Evolutionary conservation across 1,140 invertebrate genomes (phyloP), one percentile per base, ranked within the genome.

Genomic region (Drosophila erecta): DNA sequence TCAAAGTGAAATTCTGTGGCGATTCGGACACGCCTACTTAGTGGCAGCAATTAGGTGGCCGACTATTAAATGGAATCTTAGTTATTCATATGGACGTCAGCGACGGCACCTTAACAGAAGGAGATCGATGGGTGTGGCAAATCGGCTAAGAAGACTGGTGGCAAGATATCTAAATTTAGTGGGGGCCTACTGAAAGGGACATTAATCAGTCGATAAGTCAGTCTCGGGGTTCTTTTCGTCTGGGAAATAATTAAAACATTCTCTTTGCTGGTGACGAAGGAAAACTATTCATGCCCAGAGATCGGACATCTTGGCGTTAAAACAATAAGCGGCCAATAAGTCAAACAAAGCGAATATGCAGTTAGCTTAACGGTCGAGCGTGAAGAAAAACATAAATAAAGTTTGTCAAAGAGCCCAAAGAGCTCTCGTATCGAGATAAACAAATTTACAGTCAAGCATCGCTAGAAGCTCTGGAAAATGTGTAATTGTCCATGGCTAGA

Each of bases 321-420:
- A 86, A 86, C 81, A 86, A 87, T 85, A 81, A 86, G 77, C 81
- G 62, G n/a, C 57, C 81, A 85, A 86, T 81, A 87, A 87, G 83
- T 65, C 43, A 65, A 80, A 86, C 81, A 86, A 86, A 86, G 81
- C 83, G 54, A 81, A 86, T 86, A 79, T 86, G 83, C 81, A 86
- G 81, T 86, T 86, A 86, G 58, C 74, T 87, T 86, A 86, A 86
- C 81, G 81, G 81, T 87, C 65, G 69, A 87, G 83, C 81, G 78
- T 86, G 84, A 72, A 86, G 81, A 78, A 86, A 78, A 81, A 67
- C 81, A 86, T 86, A 86, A 86, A 86, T 86, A 87, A 86, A 81
- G 73, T 61, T 78, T 53, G 65, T 74, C 49, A 61, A 69, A 66
- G 59, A 53, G 59, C 20, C 27, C 5, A 20, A 27, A 27, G 20